Conservation (phyloP, 2,797 vertebrate species). For the Chiloscyllium punctatum region DNA sequence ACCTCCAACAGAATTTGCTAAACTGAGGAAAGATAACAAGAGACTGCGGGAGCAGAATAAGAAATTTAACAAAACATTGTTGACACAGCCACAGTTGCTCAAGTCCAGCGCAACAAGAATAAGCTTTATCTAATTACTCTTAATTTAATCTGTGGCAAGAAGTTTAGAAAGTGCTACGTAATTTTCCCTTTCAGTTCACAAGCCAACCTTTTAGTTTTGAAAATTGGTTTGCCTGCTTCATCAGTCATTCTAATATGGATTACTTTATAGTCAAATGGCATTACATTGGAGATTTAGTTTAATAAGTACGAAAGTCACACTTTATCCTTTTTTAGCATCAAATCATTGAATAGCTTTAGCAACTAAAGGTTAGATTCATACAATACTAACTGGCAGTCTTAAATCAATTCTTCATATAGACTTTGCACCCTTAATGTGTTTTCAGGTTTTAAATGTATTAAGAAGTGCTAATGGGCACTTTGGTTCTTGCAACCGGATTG, state of each 20-base stretch:
- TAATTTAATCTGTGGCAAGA: background rate
- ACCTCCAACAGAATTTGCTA: background rate
- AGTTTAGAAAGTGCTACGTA: conserved; percentile 15
- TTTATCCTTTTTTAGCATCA: conserved; percentile 64
- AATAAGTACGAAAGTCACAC: conserved; percentile 64
- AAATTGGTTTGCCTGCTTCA: conserved; percentile 25
- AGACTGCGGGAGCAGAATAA: background rate
- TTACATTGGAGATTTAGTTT: conserved; percentile 65
- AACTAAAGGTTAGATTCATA: conserved; percentile 52
- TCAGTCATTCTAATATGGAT: conserved; percentile 61
- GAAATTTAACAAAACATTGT: background rate
- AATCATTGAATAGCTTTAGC: conserved; percentile 59
- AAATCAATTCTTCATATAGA: conserved; percentile 65
- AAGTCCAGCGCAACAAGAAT: background rate
- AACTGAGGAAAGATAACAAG: background rate
- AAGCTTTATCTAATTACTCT: conserved; percentile 9
- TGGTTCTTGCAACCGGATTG: conserved; percentile 11
- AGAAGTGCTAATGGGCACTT: conserved; percentile 41
- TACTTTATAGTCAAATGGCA: conserved; percentile 66
- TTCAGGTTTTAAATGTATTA: conserved; percentile 71
- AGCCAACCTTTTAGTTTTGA: conserved; percentile 9
- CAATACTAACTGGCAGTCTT: conserved; percentile 54
- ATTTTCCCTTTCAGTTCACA: conserved; percentile 26
- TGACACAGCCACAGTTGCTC: background rate
- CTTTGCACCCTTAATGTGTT: conserved; percentile 67